These are phyloP conservation scores for Marronus borbonicus DNA, from an alignment of 2,888 invertebrate genomes.

Conservation along the genomic window DNA sequence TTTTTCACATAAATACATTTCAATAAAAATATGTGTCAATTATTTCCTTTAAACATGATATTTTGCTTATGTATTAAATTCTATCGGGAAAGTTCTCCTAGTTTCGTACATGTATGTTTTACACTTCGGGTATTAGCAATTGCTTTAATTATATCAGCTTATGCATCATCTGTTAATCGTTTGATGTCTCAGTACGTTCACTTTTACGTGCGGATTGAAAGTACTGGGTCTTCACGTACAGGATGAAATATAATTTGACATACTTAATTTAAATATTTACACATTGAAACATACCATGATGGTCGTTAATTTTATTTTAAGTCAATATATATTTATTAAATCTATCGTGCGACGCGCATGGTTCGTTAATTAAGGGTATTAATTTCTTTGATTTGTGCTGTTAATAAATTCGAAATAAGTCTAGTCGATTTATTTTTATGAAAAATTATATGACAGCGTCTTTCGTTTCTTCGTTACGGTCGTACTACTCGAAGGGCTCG, in stretches of 20 bases:
- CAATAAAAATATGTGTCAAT: too few species aligned
- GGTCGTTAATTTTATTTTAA: background rate
- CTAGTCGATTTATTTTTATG: slow-evolving; percentile 13
- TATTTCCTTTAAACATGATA: too few species aligned
- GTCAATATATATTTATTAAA: slow-evolving; percentile 10
- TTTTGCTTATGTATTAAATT: too few species aligned
- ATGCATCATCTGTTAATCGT: too few species aligned
- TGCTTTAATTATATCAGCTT: too few species aligned
- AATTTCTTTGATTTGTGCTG: slow-evolving; percentile 14
- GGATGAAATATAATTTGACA: slow-evolving; percentile 8
- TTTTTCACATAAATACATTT: too few species aligned
- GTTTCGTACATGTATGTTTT: too few species aligned
- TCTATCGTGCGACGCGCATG: background rate
- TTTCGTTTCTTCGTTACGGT: background rate
- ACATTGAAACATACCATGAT: background rate
- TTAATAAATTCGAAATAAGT: slow-evolving; percentile 18
- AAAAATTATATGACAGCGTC: slow-evolving; percentile 12
- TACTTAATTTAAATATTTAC: slow-evolving; percentile 15
- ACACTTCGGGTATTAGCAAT: too few species aligned
- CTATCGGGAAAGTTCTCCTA: too few species aligned
- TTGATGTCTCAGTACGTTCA: too few species aligned
- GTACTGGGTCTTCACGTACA: background rate
- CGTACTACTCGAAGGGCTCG: slow-evolving; percentile 13
- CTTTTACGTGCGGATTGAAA: too few species aligned
- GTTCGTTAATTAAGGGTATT: slow-evolving; percentile 18